phyloP scores from a whole-genome alignment of 1,140 invertebrate genomes.

The Stratiolaelaps scimitus region DNA sequence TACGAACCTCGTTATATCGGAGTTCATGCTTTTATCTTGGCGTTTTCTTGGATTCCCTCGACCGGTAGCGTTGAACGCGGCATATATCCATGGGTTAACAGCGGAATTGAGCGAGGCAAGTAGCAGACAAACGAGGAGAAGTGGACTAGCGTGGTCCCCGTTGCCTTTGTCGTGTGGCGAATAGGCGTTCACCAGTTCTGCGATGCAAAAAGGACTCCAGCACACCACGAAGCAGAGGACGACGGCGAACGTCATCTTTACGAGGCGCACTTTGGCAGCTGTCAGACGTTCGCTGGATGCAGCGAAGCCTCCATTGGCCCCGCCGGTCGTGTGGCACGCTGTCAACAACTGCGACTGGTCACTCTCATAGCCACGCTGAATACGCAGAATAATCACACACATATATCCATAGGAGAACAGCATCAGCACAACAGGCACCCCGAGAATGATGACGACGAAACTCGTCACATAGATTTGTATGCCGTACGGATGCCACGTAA shows the following conservation, averaged over 20 bases:
- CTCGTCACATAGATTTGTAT: constrained; percentile 52
- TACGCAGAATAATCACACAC: constrained; percentile 29
- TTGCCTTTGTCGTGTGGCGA: not conserved
- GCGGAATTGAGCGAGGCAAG: constrained; percentile 62
- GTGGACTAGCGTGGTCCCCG: not conserved
- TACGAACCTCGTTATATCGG: too few relatives aligned
- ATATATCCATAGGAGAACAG: constrained; percentile 34
- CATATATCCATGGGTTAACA: constrained; percentile 66
- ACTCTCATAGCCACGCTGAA: not conserved
- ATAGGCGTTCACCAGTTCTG: constrained; percentile 1
- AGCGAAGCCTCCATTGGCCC: not conserved
- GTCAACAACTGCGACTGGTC: too few relatives aligned
- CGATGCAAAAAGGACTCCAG: constrained; percentile 13
- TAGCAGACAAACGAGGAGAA: constrained; percentile 38
- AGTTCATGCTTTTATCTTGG: too few relatives aligned
- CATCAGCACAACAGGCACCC: constrained; percentile 36
- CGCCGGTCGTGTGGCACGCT: not conserved
- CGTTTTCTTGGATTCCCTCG: too few relatives aligned
- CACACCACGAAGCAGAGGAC: constrained; percentile 10
- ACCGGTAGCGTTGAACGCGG: not conserved
- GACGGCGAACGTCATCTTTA: not conserved
- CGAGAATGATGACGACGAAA: constrained; percentile 38
- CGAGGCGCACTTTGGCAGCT: constrained; percentile 1
- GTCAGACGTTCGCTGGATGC: not conserved
- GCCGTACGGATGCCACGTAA: constrained; percentile 46